Conservation (phyloP, 2,797 vertebrate species). For the Toxotes lorentzi region DNA sequence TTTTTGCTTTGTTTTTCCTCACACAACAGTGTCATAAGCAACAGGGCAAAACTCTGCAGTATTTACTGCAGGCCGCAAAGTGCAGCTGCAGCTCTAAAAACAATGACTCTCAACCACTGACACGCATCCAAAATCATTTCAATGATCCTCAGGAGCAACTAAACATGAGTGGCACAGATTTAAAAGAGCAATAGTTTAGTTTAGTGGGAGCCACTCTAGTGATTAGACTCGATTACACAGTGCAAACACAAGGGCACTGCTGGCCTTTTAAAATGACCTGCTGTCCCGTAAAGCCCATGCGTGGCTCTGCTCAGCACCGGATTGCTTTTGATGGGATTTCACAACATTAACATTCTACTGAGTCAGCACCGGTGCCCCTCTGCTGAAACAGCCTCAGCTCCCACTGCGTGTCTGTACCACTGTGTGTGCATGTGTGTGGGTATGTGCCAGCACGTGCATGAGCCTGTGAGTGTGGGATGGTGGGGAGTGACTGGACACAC, state of each 20-base stretch:
- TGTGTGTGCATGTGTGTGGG: not conserved
- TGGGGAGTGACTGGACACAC: not conserved
- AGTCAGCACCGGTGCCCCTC: conserved; percentile 68
- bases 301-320: conserved; percentile 45
- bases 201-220: conserved; percentile 43
- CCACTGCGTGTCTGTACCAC: not conserved
- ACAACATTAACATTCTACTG: conserved; percentile 74
- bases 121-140: conserved; percentile 32
- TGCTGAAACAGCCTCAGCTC: conserved; percentile 37
- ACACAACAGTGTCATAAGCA: not conserved
- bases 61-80: not conserved
- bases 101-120: conserved; percentile 1
- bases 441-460: not conserved
- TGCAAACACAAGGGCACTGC: conserved; percentile 46
- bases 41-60: not conserved
- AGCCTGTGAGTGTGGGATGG: not conserved
- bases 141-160: conserved; percentile 35
- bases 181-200: conserved; percentile 46
- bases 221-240: conserved; percentile 54
- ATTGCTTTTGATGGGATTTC: conserved; percentile 77
- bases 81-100: not conserved
- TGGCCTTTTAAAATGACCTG: conserved; percentile 62
- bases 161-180: conserved; percentile 39
- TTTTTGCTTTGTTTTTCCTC: not conserved
- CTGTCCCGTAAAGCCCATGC: conserved; percentile 57